Base-by-base conservation (phyloP, 2,888 invertebrate genomes). In the Ctena decussata region DNA sequence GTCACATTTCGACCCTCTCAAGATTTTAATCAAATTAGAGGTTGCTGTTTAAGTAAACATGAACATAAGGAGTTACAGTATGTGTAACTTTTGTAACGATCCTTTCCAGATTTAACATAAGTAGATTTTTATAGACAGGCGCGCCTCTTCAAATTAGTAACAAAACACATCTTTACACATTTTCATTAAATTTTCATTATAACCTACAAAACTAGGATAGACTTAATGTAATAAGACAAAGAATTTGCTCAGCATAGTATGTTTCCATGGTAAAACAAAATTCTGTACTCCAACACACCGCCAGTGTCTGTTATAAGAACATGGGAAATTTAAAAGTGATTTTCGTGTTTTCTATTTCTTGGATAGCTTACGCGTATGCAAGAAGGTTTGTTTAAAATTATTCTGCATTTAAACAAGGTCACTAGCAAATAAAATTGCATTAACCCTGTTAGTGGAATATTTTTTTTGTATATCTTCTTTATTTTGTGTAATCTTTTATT, bases 131-230 rank as follows among this genome's bases (percentile, higher is more conserved):
- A 65, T 65, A 65, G 35, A 35, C 65, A 65, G 65, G 35, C 65
- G 15, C 35, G 65, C 65, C 65, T 35, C 35, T 65, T 18, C 65
- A 35, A 65, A 65, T 65, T 65, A 65, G 65, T 35, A 35, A 65
- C 65, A 65, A 35, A 65, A 65, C 21, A 65, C 65, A 35, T 65
- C 65, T 65, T 65, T 65, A 65, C 65, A 65, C 65, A 65, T 65
- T 65, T 35, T 35, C 65, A 65, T 65, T 65, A 57, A 57, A 57
- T 8, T 57, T 57, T 57, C 57, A 57, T 57, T 57, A 57, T 57
- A 35, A 18, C 11, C 18, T 21, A 65, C 65, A 30, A 32, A n/a
- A 12, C 21, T 35, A 35, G 65, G 65, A 18, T 21, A 35, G 6
- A 18, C 65, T 65, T 65, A 35, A 65, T 65, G 32, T 35, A 65